These are phyloP conservation scores for Pharmacophagus antenor DNA, from an alignment of 2,888 invertebrate genomes.

Conservation along the genomic window DNA sequence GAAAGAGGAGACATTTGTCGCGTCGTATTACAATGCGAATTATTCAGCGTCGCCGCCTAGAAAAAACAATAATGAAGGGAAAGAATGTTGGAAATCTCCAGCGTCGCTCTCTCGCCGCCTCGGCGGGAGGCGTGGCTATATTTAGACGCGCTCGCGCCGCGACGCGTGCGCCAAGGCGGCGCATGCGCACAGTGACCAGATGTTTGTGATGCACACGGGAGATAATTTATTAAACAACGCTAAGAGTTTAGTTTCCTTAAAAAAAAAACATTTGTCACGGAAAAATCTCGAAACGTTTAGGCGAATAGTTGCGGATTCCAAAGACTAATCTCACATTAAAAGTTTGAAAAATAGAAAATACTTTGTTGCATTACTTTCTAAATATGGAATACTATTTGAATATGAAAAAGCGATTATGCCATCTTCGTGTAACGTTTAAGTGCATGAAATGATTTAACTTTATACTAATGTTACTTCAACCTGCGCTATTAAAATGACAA, in stretches of 20 bases:
- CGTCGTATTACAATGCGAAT: slow-evolving; percentile 37
- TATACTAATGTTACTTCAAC: too few species aligned
- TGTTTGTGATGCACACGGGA: slow-evolving; percentile 33
- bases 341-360: too few species aligned
- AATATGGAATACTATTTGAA: too few species aligned
- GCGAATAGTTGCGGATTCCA: neutral
- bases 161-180: slow-evolving; percentile 52
- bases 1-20: slow-evolving; percentile 43
- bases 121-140: slow-evolving; percentile 63
- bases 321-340: too few species aligned
- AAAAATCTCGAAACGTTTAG: neutral
- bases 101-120: slow-evolving; percentile 62
- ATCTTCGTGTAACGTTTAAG: too few species aligned
- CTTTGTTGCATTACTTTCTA: too few species aligned
- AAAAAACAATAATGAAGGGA: slow-evolving; percentile 51
- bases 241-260: neutral
- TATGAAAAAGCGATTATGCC: too few species aligned
- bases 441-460: too few species aligned
- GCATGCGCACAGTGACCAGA: slow-evolving; percentile 42
- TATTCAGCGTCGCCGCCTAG: slow-evolving; percentile 29
- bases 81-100: slow-evolving; percentile 65
- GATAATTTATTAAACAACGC: slow-evolving; percentile 22
- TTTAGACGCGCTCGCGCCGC: slow-evolving; percentile 69
- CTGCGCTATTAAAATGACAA: too few species aligned
- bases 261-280: neutral